phyloP scores from a whole-genome alignment of 2,797 vertebrate genomes.

The Pachyuromys duprasi region DNA sequence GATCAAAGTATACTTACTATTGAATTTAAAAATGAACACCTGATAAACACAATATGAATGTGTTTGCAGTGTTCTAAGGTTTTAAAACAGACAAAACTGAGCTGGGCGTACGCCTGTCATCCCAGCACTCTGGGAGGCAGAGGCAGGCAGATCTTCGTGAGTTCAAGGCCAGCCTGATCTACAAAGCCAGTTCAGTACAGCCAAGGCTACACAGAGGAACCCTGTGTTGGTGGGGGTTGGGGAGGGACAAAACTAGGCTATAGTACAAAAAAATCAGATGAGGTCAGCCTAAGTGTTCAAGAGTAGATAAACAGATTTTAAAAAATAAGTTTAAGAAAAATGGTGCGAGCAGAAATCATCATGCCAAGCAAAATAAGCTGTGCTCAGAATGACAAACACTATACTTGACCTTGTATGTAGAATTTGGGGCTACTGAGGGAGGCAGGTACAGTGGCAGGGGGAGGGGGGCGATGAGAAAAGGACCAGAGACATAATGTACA shows the following conservation, averaged over 20 bases:
- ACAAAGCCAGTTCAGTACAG: too few species aligned
- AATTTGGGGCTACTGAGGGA: not conserved
- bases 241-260: not conserved
- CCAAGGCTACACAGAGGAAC: too few species aligned
- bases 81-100: constrained; percentile 37
- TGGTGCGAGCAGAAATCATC: not conserved
- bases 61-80: not conserved
- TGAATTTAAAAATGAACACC: constrained; percentile 25
- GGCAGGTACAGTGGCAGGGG: too few species aligned
- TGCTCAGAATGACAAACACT: not conserved
- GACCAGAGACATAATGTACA: not conserved
- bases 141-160: too few species aligned
- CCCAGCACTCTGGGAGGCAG: too few species aligned
- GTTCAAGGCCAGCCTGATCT: too few species aligned
- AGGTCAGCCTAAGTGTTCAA: not conserved
- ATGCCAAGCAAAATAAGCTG: not conserved
- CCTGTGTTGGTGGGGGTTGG: too few species aligned
- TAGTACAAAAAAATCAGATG: not conserved
- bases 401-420: not conserved
- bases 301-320: not conserved
- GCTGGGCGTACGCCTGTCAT: too few species aligned
- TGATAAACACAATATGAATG: not conserved
- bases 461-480: not conserved
- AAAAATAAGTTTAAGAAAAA: not conserved
- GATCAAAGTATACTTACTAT: constrained; percentile 46